These are phyloP conservation scores for Notolepis coatsorum DNA, from an alignment of 2,797 vertebrate species.

Conservation along the genomic window DNA sequence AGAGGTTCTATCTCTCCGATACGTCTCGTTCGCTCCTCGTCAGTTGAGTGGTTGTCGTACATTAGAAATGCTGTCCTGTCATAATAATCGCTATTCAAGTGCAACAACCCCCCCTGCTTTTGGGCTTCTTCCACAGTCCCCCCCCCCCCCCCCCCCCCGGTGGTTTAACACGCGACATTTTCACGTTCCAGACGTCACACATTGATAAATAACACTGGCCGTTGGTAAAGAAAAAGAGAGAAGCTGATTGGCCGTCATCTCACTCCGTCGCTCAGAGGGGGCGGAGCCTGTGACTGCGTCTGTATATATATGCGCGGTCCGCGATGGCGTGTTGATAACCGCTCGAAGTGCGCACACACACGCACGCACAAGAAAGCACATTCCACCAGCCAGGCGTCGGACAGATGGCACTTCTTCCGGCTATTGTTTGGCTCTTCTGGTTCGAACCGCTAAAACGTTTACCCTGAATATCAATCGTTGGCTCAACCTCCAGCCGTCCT, in stretches of 20 bases:
- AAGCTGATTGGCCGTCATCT: neutral
- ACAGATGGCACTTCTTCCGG: neutral
- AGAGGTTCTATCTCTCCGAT: neutral
- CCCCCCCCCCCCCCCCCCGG: neutral
- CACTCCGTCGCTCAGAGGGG: neutral
- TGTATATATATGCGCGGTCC: neutral
- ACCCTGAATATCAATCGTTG: slow-evolving; percentile 32
- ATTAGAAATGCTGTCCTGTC: slow-evolving; percentile 15
- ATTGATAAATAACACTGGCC: slow-evolving; percentile 52
- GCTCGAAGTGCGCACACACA: slow-evolving; percentile 4
- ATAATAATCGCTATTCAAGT: neutral
- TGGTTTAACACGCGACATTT: slow-evolving; percentile 9
- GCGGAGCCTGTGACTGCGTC: neutral
- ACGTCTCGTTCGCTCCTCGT: slow-evolving; percentile 2
- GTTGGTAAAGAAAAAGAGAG: slow-evolving; percentile 8
- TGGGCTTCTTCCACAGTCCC: no score
- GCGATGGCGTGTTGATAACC: neutral
- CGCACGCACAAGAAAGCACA: slow-evolving; percentile 2
- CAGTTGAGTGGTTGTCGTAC: slow-evolving; percentile 10
- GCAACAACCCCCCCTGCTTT: no score
- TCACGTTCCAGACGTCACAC: slow-evolving; percentile 17
- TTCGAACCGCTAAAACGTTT: slow-evolving; percentile 13
- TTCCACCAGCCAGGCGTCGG: neutral
- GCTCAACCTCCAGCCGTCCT: slow-evolving; percentile 32
- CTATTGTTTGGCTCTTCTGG: slow-evolving; percentile 11